These are phyloP conservation scores for Calephelis perditalis DNA, from an alignment of 2,888 invertebrate species.

Conservation along the genomic window DNA sequence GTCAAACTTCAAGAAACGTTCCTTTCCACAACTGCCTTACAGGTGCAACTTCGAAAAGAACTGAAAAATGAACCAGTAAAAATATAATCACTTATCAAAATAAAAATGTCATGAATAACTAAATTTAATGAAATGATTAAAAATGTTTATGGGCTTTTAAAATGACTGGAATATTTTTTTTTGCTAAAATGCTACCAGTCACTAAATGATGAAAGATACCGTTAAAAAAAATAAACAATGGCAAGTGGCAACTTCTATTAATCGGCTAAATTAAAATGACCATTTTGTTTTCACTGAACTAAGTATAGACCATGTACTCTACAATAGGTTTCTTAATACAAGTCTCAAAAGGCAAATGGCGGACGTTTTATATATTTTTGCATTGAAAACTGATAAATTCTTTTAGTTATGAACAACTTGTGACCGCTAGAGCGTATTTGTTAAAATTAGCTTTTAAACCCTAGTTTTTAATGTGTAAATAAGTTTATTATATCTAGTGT, in stretches of 20 bases:
- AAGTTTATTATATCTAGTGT: slow-evolving; percentile 74
- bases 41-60: background rate
- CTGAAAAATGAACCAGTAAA: background rate
- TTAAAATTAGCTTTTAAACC: slow-evolving; percentile 74
- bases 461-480: slow-evolving; percentile 77
- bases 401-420: slow-evolving; percentile 78
- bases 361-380: slow-evolving; percentile 79
- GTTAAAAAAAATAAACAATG: slow-evolving; percentile 56
- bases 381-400: slow-evolving; percentile 78
- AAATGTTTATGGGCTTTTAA: background rate
- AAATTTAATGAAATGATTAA: background rate
- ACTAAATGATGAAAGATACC: slow-evolving; percentile 42
- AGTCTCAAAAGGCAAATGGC: slow-evolving; percentile 78
- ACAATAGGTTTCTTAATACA: slow-evolving; percentile 49
- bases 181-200: slow-evolving; percentile 15
- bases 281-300: slow-evolving; percentile 20
- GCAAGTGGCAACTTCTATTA: slow-evolving; percentile 57
- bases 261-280: slow-evolving; percentile 40
- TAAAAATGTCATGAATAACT: background rate
- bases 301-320: slow-evolving; percentile 23
- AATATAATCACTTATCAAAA: background rate
- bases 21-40: background rate
- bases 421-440: slow-evolving; percentile 75
- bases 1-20: background rate
- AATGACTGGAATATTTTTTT: background rate